These are phyloP conservation scores for Harmothoe impar DNA, from an alignment of 2,888 invertebrate species.

Conservation along the genomic window DNA sequence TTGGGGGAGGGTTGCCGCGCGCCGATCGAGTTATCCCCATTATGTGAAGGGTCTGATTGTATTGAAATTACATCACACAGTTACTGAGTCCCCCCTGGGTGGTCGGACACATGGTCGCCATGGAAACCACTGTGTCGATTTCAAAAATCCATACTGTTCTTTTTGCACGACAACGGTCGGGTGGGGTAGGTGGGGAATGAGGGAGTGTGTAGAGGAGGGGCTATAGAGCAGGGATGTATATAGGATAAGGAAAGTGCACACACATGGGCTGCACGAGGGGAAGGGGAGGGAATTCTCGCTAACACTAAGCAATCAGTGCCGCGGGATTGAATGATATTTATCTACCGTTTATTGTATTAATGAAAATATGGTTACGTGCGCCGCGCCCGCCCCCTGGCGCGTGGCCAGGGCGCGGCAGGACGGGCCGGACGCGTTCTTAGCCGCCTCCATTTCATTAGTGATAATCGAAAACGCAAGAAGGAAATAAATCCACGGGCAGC, in stretches of 20 bases:
- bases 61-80: slow-evolving; percentile 59
- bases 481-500: slow-evolving; percentile 56
- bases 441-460: slow-evolving; percentile 59
- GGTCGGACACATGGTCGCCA: slow-evolving; percentile 53
- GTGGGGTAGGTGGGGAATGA: not conserved
- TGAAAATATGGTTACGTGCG: slow-evolving; percentile 59
- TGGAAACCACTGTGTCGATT: slow-evolving; percentile 59
- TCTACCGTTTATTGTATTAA: slow-evolving; percentile 59
- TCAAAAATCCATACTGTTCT: slow-evolving; percentile 51
- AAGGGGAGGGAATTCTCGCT: slow-evolving; percentile 24
- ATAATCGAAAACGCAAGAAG: slow-evolving; percentile 61
- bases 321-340: slow-evolving; percentile 56
- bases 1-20: not conserved
- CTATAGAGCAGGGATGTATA: not conserved
- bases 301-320: slow-evolving; percentile 45
- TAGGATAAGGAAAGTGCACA: not conserved
- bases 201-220: not conserved
- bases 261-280: not conserved
- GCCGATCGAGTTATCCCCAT: slow-evolving; percentile 32
- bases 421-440: slow-evolving; percentile 41
- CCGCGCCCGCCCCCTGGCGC: not conserved
- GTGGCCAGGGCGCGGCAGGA: not conserved
- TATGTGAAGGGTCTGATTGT: slow-evolving; percentile 51
- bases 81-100: slow-evolving; percentile 56
- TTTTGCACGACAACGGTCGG: not conserved